phyloP scores from a whole-genome alignment of 2,113 vertebrate genomes.

The Galeopterus variegatus region DNA sequence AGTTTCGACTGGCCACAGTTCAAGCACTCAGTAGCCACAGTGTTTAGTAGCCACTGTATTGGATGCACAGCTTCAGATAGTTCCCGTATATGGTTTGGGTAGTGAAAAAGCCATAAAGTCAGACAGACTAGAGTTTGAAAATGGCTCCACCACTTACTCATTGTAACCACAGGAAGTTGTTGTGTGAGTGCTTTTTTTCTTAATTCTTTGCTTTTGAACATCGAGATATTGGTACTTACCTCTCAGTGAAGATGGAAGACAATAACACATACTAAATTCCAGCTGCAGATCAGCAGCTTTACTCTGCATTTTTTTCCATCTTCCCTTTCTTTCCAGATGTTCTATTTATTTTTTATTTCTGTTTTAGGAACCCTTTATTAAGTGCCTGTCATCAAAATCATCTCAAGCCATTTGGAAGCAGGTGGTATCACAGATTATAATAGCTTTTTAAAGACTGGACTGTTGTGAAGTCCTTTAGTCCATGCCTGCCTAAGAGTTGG shows the following conservation, averaged over 20 bases:
- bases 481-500: neutral
- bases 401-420: neutral
- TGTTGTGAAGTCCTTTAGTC: neutral
- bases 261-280: neutral
- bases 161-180: neutral
- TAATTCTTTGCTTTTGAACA: neutral
- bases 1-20: neutral
- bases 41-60: neutral
- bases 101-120: neutral
- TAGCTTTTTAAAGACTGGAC: neutral
- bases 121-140: neutral
- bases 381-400: neutral
- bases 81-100: neutral
- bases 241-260: neutral
- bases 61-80: neutral
- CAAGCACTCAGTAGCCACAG: neutral
- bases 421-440: neutral
- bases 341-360: neutral
- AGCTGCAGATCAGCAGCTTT: neutral
- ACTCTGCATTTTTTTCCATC: neutral
- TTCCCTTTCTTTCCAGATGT: neutral
- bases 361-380: neutral
- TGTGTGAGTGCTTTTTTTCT: neutral
- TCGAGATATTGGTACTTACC: neutral
- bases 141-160: neutral